Conservation (phyloP, 2,113 vertebrate genomes). For the Brachirus orientalis region DNA sequence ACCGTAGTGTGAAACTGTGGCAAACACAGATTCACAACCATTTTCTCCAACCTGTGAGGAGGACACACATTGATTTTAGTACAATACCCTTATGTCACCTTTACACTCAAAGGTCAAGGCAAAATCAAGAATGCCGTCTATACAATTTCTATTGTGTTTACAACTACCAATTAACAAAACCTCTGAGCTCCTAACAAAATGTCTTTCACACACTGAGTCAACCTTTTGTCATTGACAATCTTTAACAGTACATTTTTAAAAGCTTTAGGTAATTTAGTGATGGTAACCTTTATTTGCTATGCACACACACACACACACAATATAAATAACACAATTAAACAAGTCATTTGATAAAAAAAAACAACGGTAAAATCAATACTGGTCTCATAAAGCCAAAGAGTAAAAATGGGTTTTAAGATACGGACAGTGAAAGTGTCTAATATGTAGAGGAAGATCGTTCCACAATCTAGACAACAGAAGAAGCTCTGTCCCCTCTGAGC, state of each 20-base stretch:
- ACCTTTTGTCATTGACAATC: neutral
- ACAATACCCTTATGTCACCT: neutral
- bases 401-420: too few relatives aligned
- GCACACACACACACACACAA: too few relatives aligned
- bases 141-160: neutral
- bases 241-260: neutral
- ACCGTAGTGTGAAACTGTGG: slow-evolving; percentile 88
- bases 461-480: too few relatives aligned
- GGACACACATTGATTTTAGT: slow-evolving; percentile 19
- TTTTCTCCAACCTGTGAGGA: slow-evolving; percentile 64
- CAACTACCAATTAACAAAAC: neutral
- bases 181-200: slow-evolving; percentile 3
- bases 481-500: too few relatives aligned
- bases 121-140: slow-evolving; percentile 5
- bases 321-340: too few relatives aligned
- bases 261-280: too few relatives aligned
- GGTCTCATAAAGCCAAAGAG: too few relatives aligned
- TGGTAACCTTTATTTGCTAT: neutral
- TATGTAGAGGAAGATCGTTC: too few relatives aligned
- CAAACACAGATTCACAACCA: slow-evolving; percentile 93
- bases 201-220: slow-evolving; percentile 1
- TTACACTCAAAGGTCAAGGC: slow-evolving; percentile 24
- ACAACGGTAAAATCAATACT: too few relatives aligned
- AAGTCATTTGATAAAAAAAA: too few relatives aligned
- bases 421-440: too few relatives aligned